Base-by-base conservation (phyloP, 1,140 invertebrate genomes). In the Luehdorfia chinensis region DNA sequence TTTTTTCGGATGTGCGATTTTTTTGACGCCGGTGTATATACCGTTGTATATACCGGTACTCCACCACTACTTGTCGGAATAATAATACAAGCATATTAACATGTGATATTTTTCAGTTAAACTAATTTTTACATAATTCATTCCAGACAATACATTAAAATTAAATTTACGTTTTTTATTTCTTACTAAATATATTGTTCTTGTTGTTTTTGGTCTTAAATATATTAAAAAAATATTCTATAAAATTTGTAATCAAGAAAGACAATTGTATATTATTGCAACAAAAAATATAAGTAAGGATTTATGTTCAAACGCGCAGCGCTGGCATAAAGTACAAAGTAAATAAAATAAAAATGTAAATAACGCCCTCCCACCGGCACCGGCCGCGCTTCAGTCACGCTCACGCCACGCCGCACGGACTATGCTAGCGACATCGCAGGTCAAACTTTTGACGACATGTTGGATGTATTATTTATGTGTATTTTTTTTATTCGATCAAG, bases 271-370 rank as follows among this genome's bases (percentile, higher is more conserved):
- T 30, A 2, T 19, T 18, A 21, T 34, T 36, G 9, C 6, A 37
- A 12, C 18, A 13, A 23, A 37, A 19, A 37, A 21, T 8, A 36
- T 3, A 21, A 21, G 6, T 6, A 21, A 21, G 6, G 19, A 21
- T 21, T 21, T n/a, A 21, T 3, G 11, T 13, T 1, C 11, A 37
- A 37, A 37, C 8, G 16, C 11, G 18, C 18, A 9, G 18, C 18
- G 33, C 18, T 9, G 11, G n/a, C 9, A 21, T 9, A 2, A 16
- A 36, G 11, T 11, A 30, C 27, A 30, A 30, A 30, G 69, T 75
- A 78, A 76, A 75, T 78, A 79, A 79, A 79, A 79, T 76, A 74
- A 75, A 76, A 76, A 74, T 76, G 71, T 73, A 79, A 76, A 78
- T 78, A 55, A 58, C 59, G 34, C 31, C 47, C n/a, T n/a, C n/a